These are phyloP conservation scores for Listronotus bonariensis DNA, from an alignment of 1,140 invertebrate genomes.

Conservation along the genomic window DNA sequence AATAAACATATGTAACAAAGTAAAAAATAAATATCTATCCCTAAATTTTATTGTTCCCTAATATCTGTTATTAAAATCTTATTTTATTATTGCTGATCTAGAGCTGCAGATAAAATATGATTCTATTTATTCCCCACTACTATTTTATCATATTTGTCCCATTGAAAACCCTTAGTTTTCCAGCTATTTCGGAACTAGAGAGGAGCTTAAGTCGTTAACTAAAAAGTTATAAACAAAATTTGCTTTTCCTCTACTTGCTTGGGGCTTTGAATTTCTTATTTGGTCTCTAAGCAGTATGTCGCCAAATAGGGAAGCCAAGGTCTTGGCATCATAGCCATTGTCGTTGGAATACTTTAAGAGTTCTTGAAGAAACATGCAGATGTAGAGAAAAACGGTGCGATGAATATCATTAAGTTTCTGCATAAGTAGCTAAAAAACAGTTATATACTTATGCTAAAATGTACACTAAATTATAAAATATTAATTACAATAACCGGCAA, in stretches of 20 bases:
- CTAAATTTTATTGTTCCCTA: too few relatives aligned
- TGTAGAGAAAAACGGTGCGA: slow-evolving; percentile 88
- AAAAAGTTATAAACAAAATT: slow-evolving; percentile 89
- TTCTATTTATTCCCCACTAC: neutral
- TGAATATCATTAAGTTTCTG: slow-evolving; percentile 79
- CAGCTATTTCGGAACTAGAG: slow-evolving; percentile 45
- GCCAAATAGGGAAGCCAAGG: slow-evolving; percentile 82
- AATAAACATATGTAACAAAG: too few relatives aligned
- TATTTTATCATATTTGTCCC: neutral
- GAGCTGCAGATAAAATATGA: neutral
- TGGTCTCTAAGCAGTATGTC: slow-evolving; percentile 79
- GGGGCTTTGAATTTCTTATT: slow-evolving; percentile 62
- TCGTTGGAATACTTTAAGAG: slow-evolving; percentile 77
- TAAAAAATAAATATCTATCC: too few relatives aligned
- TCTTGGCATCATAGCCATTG: slow-evolving; percentile 83
- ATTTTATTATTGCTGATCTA: neutral
- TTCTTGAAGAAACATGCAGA: slow-evolving; percentile 89
- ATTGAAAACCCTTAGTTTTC: neutral
- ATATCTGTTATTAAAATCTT: neutral
- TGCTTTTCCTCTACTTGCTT: slow-evolving; percentile 76
- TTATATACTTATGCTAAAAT: too few relatives aligned
- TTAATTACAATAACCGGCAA: too few relatives aligned
- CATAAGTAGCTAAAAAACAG: slow-evolving; percentile 69
- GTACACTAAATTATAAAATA: too few relatives aligned
- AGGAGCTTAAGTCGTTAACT: slow-evolving; percentile 69